Conservation (phyloP, 2,797 vertebrate species). For the Helostoma temminkii region DNA sequence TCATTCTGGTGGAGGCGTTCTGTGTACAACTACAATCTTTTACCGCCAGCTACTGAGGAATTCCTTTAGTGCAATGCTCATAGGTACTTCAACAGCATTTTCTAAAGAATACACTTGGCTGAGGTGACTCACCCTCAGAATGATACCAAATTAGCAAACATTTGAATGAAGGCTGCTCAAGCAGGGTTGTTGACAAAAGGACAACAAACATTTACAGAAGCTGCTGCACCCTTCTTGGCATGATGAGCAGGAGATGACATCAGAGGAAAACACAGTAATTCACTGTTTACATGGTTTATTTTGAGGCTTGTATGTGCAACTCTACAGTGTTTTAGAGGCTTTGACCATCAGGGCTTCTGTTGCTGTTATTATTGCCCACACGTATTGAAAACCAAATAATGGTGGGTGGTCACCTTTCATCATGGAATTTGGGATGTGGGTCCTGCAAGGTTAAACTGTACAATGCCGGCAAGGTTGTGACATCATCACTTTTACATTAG, state of each 20-base stretch:
- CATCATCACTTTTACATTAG: conserved; percentile 77
- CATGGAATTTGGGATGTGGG: conserved; percentile 78
- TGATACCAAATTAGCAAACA: conserved; percentile 60
- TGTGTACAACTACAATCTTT: background rate
- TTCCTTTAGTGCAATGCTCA: conserved; percentile 15
- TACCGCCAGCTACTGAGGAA: conserved; percentile 2
- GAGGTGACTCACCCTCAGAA: conserved; percentile 30
- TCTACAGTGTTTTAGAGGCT: conserved; percentile 66
- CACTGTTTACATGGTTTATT: conserved; percentile 79
- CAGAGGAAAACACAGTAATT: conserved; percentile 71
- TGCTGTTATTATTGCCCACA: conserved; percentile 81
- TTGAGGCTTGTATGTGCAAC: conserved; percentile 69
- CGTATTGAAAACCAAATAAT: conserved; percentile 83
- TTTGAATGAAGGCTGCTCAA: conserved; percentile 51
- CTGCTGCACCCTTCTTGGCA: conserved; percentile 67
- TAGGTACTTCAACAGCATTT: conserved; percentile 9
- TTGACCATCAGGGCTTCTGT: conserved; percentile 58
- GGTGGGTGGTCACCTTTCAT: conserved; percentile 85
- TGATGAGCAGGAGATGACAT: conserved; percentile 70
- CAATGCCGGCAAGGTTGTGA: conserved; percentile 61
- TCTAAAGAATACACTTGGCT: conserved; percentile 17
- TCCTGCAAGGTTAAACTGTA: conserved; percentile 75
- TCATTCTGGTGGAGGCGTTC: conserved; percentile 17
- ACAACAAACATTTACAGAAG: conserved; percentile 84
- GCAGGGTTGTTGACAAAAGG: conserved; percentile 72